phyloP scores from a whole-genome alignment of 2,888 invertebrate species.

The Catonia carolina region DNA sequence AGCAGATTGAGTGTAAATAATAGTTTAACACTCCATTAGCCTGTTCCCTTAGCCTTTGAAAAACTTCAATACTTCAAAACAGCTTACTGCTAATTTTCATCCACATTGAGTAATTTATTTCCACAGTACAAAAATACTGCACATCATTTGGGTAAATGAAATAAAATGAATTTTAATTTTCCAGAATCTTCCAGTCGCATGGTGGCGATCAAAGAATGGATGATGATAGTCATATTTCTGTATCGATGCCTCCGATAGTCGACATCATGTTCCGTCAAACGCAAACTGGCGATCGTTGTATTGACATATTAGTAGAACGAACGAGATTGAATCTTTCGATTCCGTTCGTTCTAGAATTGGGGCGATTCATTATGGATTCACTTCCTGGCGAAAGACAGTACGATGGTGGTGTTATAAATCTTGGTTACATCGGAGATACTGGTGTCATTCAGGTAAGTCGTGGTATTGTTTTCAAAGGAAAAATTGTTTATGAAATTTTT shows the following conservation, averaged over 20 bases:
- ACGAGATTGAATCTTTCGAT: slow-evolving; percentile 65
- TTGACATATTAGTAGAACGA: slow-evolving; percentile 66
- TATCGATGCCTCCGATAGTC: slow-evolving; percentile 63
- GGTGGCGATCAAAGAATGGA: slow-evolving; percentile 51
- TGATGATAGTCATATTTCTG: slow-evolving; percentile 45
- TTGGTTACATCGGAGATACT: slow-evolving; percentile 60
- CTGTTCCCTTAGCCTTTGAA: too few species aligned
- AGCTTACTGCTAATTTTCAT: too few species aligned
- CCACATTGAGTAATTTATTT: too few species aligned
- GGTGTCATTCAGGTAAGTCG: slow-evolving; percentile 34
- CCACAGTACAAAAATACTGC: too few species aligned
- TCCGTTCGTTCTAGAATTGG: slow-evolving; percentile 57
- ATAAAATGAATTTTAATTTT: too few species aligned
- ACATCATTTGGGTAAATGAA: too few species aligned
- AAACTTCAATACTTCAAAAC: too few species aligned
- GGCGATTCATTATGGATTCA: slow-evolving; percentile 55
- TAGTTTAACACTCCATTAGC: too few species aligned
- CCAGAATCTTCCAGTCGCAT: slow-evolving; percentile 61
- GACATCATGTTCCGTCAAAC: slow-evolving; percentile 61
- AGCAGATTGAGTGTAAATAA: too few species aligned
- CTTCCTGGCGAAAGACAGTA: slow-evolving; percentile 54
- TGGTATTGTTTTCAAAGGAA: too few species aligned
- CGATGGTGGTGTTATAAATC: slow-evolving; percentile 63
- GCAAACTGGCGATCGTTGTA: slow-evolving; percentile 53
- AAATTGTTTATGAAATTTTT: too few species aligned